Evolutionary conservation across 1,140 invertebrate species (phyloP).

Genomic region (Papilio xuthus): DNA sequence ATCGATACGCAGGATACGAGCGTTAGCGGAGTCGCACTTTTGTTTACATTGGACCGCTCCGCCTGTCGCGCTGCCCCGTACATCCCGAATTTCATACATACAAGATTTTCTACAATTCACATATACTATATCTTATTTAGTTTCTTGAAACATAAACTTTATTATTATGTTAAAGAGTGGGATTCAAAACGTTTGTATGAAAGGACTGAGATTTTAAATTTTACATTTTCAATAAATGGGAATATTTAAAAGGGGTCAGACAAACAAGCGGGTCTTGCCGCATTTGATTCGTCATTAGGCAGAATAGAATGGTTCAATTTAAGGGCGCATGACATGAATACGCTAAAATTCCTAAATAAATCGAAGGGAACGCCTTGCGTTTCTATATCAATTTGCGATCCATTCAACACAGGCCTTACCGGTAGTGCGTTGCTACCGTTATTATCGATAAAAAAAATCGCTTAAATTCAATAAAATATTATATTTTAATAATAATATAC

Average conservation of each 20-base stretch:
- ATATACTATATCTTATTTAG: not conserved
- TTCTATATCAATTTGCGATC: constrained; percentile 71
- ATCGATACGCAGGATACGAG: no score
- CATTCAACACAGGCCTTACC: constrained; percentile 60
- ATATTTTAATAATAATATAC: not conserved
- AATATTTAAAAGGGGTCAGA: constrained; percentile 26
- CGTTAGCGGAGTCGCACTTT: no score
- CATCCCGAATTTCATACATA: no score
- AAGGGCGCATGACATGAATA: constrained; percentile 62
- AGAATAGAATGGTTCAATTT: constrained; percentile 57
- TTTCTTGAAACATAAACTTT: not conserved
- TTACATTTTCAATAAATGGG: not conserved
- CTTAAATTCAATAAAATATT: not conserved
- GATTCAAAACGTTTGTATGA: not conserved
- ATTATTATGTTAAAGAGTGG: not conserved
- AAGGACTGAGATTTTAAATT: not conserved
- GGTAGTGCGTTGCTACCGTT: constrained; percentile 44
- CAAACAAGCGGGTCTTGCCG: constrained; percentile 34
- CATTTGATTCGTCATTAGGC: constrained; percentile 52
- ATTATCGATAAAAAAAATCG: constrained; percentile 41
- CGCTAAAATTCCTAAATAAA: constrained; percentile 72
- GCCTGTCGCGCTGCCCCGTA: no score
- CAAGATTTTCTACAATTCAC: not conserved
- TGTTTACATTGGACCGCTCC: no score
- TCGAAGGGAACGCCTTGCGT: constrained; percentile 61